phyloP scores from a whole-genome alignment of 2,888 invertebrate genomes.

The Yponomeuta plumbellus region DNA sequence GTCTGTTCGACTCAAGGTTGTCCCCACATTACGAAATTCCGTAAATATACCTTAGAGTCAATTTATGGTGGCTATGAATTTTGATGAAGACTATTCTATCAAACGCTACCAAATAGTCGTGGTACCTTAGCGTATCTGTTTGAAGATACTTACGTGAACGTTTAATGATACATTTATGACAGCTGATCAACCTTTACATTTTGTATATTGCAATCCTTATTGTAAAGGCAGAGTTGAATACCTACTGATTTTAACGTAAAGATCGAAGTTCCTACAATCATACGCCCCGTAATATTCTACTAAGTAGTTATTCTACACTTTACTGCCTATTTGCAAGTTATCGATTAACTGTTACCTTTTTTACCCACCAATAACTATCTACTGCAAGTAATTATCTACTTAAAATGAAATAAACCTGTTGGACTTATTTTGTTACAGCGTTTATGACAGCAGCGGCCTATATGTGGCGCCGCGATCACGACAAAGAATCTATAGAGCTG shows the following conservation, averaged over 20 bases:
- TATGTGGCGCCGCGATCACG: conserved; percentile 59
- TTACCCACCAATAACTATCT: no score
- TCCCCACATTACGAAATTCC: background rate
- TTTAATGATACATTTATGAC: no score
- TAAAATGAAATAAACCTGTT: background rate
- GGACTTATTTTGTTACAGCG: conserved; percentile 49
- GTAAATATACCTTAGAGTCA: background rate
- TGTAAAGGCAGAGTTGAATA: no score
- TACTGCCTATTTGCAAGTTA: no score
- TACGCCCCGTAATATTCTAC: no score
- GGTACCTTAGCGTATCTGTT: background rate
- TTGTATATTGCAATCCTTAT: no score
- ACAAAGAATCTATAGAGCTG: conserved; percentile 60
- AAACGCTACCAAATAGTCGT: background rate
- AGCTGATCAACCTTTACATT: no score
- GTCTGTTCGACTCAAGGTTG: background rate
- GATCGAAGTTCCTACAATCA: no score
- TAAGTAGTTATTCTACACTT: no score
- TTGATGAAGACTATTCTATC: background rate
- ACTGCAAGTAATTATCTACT: no score
- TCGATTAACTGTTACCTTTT: no score
- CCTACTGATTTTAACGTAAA: no score
- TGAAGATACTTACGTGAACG: background rate
- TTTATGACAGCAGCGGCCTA: conserved; percentile 77
- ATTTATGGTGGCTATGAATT: background rate